Evolutionary conservation across 1,140 invertebrate species (phyloP).

Genomic region (Lasioglossum albipes): DNA sequence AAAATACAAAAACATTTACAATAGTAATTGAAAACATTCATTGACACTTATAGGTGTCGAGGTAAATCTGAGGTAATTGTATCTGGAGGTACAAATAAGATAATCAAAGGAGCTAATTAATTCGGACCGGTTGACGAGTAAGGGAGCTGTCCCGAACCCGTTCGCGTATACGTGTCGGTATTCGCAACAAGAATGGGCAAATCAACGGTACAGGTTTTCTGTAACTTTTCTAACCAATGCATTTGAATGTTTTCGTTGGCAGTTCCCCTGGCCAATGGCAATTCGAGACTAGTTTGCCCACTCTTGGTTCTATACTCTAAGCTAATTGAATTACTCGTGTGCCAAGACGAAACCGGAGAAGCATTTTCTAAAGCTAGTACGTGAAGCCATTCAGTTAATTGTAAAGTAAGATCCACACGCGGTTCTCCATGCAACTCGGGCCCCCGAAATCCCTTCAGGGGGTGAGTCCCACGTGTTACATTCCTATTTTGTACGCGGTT

Average conservation of each 20-base stretch:
- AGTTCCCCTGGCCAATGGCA: too few species aligned
- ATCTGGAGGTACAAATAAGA: too few species aligned
- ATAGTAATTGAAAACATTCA: too few species aligned
- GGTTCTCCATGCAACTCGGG: conserved; percentile 2
- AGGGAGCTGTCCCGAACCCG: conserved; percentile 41
- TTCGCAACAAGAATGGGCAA: conserved; percentile 35
- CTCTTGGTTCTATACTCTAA: conserved; percentile 31
- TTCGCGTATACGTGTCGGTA: conserved; percentile 31
- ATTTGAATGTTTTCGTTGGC: neutral
- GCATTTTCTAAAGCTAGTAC: conserved; percentile 55
- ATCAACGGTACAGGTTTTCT: neutral
- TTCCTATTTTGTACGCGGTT: conserved; percentile 69
- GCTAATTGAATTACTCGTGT: conserved; percentile 62
- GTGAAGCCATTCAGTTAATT: conserved; percentile 39
- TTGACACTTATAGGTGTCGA: too few species aligned
- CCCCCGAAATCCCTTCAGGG: neutral
- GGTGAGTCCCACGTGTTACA: conserved; percentile 49
- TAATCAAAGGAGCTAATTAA: too few species aligned
- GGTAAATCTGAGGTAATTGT: too few species aligned
- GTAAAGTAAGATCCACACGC: conserved; percentile 36
- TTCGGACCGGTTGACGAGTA: too few species aligned
- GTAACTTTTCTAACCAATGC: neutral
- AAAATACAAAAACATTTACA: too few species aligned
- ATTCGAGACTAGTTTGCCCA: conserved; percentile 17
- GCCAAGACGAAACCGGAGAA: conserved; percentile 55